phyloP scores from a whole-genome alignment of 1,140 invertebrate species.

The Adelges cooleyi region DNA sequence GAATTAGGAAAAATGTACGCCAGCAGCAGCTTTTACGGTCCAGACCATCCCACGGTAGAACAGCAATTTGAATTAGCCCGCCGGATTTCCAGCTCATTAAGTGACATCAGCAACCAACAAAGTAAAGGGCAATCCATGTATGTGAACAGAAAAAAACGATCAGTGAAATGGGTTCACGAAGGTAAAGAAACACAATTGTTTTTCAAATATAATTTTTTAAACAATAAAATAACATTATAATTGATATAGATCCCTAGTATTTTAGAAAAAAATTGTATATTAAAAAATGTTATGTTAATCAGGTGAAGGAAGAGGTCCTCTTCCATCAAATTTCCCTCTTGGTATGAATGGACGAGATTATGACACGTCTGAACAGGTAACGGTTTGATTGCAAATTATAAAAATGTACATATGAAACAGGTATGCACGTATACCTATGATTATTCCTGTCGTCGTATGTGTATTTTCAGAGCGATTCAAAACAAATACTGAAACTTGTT shows the following conservation, averaged over 20 bases:
- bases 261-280: no score
- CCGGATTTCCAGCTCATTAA: constrained; percentile 81
- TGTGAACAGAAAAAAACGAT: constrained; percentile 82
- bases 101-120: constrained; percentile 78
- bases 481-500: constrained; percentile 58
- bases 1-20: constrained; percentile 81
- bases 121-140: constrained; percentile 93
- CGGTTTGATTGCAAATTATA: no score
- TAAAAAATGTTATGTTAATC: no score
- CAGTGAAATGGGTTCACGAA: constrained; percentile 88
- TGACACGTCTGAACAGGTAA: constrained; percentile 9
- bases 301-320: constrained; percentile 16
- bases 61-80: constrained; percentile 87
- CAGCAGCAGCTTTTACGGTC: constrained; percentile 86
- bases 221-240: no score
- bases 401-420: no score
- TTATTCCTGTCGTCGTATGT: not conserved
- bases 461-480: constrained; percentile 37
- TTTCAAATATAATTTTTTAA: no score
- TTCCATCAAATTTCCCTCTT: constrained; percentile 16
- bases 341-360: not conserved
- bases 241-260: no score
- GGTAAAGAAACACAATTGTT: no score
- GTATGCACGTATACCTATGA: no score
- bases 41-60: constrained; percentile 82